Conservation (phyloP, 37 sponge, comb jelly and placozoan species). For the Mnemiopsis leidyi region DNA sequence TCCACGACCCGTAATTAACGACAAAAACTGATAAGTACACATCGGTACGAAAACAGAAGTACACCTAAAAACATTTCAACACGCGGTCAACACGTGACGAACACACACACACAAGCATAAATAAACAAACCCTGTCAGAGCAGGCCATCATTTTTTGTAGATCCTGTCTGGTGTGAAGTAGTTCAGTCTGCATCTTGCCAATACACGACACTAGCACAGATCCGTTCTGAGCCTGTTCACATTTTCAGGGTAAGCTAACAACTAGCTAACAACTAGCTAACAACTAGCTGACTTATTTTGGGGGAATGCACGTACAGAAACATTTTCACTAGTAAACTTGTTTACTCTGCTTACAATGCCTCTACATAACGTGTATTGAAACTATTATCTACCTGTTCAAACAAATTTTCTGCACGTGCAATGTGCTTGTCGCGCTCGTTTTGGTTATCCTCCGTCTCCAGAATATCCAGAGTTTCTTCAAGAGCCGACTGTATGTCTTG, state of each 20-base stretch:
- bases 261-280: too few relatives aligned
- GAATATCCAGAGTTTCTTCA: neutral
- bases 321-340: too few relatives aligned
- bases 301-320: too few relatives aligned
- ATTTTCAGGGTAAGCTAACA: neutral
- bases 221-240: slow-evolving; percentile 44
- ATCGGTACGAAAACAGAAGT: too few relatives aligned
- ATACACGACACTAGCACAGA: slow-evolving; percentile 35
- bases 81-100: too few relatives aligned
- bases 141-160: neutral
- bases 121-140: slow-evolving; percentile 19
- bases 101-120: neutral
- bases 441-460: neutral
- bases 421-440: neutral
- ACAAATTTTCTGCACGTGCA: neutral
- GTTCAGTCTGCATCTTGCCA: slow-evolving; percentile 30
- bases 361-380: too few relatives aligned
- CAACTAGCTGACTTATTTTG: too few relatives aligned
- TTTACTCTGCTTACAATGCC: neutral
- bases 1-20: too few relatives aligned
- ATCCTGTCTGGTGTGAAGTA: slow-evolving; percentile 29
- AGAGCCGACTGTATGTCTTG: slow-evolving; percentile 43
- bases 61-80: too few relatives aligned
- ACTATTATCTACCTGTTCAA: slow-evolving; percentile 3
- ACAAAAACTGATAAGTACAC: too few relatives aligned